A percentile compares a stretch with the other conserved stretches of the same genome.
phyloP scores from a whole-genome alignment of 1,140 invertebrate genomes.

The Carcinoscorpius rotundicauda region DNA sequence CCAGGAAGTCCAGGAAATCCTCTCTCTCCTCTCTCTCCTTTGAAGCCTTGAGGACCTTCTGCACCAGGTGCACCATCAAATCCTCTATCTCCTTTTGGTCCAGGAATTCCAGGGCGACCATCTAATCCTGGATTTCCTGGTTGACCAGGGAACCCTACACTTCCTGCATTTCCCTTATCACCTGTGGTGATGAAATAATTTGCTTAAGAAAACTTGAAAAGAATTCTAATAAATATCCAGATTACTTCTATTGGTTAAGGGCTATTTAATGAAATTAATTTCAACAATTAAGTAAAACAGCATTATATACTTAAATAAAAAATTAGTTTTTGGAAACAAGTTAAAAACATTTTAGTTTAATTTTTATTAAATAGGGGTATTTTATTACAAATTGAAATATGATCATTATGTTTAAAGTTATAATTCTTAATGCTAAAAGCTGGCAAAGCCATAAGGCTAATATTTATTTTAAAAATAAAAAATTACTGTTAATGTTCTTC shows the following conservation, averaged over 20 bases:
- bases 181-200: constrained; percentile 1
- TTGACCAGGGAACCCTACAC: constrained; percentile 32
- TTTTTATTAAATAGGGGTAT: too few species aligned
- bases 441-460: too few species aligned
- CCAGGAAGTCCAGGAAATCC: constrained; percentile 27
- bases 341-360: too few species aligned
- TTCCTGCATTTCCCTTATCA: constrained; percentile 13
- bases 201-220: neutral
- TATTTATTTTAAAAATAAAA: too few species aligned
- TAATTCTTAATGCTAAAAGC: too few species aligned
- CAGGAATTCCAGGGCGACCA: constrained; percentile 14
- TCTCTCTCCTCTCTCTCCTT: constrained; percentile 17
- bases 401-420: too few species aligned
- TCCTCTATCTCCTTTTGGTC: constrained; percentile 24
- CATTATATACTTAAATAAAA: neutral
- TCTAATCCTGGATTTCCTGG: constrained; percentile 34
- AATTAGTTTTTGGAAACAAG: neutral
- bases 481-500: too few species aligned
- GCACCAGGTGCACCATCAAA: constrained; percentile 22
- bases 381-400: too few species aligned
- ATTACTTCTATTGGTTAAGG: constrained; percentile 45
- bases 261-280: neutral
- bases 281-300: neutral
- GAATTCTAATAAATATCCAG: neutral
- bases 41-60: constrained; percentile 13